These are phyloP conservation scores for Tetraneura akinire DNA, from an alignment of 1,140 invertebrate species.

Conservation along the genomic window DNA sequence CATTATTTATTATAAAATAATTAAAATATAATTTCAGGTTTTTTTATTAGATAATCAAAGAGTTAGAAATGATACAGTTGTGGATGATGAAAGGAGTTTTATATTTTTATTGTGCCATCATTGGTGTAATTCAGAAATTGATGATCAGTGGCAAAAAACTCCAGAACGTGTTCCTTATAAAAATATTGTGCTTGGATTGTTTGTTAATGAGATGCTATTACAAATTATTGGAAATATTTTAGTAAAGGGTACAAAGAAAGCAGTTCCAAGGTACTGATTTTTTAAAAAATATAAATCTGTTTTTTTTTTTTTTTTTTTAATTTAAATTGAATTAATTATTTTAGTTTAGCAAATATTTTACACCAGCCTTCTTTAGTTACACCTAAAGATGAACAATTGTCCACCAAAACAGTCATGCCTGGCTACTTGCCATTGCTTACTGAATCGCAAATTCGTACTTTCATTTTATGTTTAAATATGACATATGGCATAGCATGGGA, in stretches of 20 bases:
- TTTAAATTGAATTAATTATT: constrained; percentile 50
- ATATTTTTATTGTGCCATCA: constrained; percentile 85
- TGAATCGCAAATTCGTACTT: constrained; percentile 65
- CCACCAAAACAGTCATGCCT: constrained; percentile 54
- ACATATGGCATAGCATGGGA: constrained; percentile 79
- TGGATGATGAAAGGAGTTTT: constrained; percentile 78
- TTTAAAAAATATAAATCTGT: not conserved
- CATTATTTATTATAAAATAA: not conserved
- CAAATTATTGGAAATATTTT: constrained; percentile 86
- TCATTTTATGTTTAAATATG: constrained; percentile 77
- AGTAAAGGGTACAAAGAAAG: constrained; percentile 66
- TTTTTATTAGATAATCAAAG: constrained; percentile 70
- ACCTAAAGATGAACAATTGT: constrained; percentile 32
- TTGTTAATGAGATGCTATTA: constrained; percentile 88
- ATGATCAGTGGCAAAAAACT: constrained; percentile 66
- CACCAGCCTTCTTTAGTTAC: constrained; percentile 56
- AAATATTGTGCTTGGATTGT: constrained; percentile 80
- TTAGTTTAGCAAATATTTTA: constrained; percentile 60
- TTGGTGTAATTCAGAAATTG: constrained; percentile 68
- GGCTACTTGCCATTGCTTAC: constrained; percentile 61
- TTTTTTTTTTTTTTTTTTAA: no score
- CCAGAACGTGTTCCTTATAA: constrained; percentile 81
- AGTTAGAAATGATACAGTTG: constrained; percentile 57
- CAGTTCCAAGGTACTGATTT: constrained; percentile 62
- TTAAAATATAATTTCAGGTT: constrained; percentile 60